phyloP scores from a whole-genome alignment of 2,888 invertebrate species.

The Zhuqinia jingwanae region DNA sequence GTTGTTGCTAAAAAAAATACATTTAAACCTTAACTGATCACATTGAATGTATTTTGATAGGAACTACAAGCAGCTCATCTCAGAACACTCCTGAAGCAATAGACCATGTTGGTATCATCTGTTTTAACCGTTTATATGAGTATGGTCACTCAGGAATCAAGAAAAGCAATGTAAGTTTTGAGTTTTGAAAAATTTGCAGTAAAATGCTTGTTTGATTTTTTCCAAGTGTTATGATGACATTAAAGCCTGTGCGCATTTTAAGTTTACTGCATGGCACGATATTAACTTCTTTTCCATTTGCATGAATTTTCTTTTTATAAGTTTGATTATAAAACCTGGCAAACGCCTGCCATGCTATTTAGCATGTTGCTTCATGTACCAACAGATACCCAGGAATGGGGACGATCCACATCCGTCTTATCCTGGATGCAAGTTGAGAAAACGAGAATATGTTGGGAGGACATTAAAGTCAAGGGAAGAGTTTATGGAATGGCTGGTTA shows the following conservation, averaged over 20 bases:
- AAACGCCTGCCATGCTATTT: slow-evolving; percentile 34
- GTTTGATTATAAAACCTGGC: background rate
- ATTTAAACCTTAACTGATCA: background rate
- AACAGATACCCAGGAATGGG: slow-evolving; percentile 70
- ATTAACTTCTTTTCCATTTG: background rate
- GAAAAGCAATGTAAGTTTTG: slow-evolving; percentile 69
- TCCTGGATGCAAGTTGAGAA: slow-evolving; percentile 73
- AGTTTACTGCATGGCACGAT: no score
- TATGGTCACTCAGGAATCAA: slow-evolving; percentile 71
- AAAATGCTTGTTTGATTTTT: no score
- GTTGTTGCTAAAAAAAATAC: no score
- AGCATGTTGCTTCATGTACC: slow-evolving; percentile 50
- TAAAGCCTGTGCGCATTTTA: no score
- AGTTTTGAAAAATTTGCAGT: background rate
- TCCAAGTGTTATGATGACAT: no score
- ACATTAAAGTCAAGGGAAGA: slow-evolving; percentile 62
- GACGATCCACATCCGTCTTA: slow-evolving; percentile 73
- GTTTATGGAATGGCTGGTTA: slow-evolving; percentile 74
- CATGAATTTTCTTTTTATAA: slow-evolving; percentile 6
- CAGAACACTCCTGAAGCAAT: slow-evolving; percentile 69
- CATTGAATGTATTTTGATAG: slow-evolving; percentile 25
- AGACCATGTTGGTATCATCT: slow-evolving; percentile 75
- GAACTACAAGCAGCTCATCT: slow-evolving; percentile 72
- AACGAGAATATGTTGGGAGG: slow-evolving; percentile 69
- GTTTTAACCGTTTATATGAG: slow-evolving; percentile 72